These are phyloP conservation scores for Sylvilagus bachmani DNA, from an alignment of 2,113 vertebrate genomes.

Conservation along the genomic window DNA sequence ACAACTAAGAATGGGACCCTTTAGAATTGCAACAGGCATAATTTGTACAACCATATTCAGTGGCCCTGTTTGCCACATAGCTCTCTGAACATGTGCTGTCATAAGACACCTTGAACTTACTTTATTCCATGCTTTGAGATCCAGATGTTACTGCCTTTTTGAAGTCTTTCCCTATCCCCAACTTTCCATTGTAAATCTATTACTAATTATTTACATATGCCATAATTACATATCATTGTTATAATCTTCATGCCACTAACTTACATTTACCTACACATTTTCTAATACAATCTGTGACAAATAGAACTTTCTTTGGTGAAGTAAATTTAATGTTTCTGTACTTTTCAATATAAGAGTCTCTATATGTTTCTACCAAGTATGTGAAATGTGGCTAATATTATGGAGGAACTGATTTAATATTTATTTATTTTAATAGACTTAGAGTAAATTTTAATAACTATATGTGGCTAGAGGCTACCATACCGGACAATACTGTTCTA, in stretches of 20 bases:
- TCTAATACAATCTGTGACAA: not conserved
- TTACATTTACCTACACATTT: not conserved
- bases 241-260: not conserved
- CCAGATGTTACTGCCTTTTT: not conserved
- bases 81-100: not conserved
- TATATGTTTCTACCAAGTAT: not conserved
- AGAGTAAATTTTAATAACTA: not conserved
- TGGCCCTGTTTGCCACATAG: accelerated
- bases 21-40: not conserved
- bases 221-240: not conserved
- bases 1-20: not conserved
- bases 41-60: not conserved
- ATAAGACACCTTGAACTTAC: not conserved
- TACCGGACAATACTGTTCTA: not conserved
- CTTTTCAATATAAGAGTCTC: not conserved
- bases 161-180: not conserved
- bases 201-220: not conserved
- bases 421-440: not conserved
- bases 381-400: not conserved
- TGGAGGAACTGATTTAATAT: not conserved
- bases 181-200: not conserved
- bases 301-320: not conserved
- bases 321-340: not conserved
- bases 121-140: not conserved
- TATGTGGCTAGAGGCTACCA: not conserved